A percentile compares a stretch with the other conserved stretches of the same genome.
These are phyloP conservation scores for Anthoptus insignis DNA, from an alignment of 2,888 invertebrate genomes.

Conservation along the genomic window DNA sequence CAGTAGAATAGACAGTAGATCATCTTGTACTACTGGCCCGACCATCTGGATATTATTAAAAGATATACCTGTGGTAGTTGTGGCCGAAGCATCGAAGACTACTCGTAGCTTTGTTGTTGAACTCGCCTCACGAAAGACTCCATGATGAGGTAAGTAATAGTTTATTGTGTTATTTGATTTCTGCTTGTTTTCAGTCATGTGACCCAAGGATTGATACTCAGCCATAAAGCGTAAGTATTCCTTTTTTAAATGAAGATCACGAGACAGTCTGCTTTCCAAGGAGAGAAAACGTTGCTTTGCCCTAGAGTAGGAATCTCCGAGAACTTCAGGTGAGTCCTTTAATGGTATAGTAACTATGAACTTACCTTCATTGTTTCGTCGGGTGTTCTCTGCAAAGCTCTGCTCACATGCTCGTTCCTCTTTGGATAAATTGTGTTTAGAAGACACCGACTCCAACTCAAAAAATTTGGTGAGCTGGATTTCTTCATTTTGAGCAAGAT, in stretches of 20 bases:
- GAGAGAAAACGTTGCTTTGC: constrained; percentile 1
- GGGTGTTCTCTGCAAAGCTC: too few species aligned
- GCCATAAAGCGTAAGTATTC: background rate
- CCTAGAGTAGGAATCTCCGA: too few species aligned
- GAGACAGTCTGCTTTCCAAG: constrained; percentile 8
- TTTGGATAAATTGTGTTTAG: too few species aligned
- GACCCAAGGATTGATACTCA: constrained; percentile 10
- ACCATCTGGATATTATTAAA: constrained; percentile 17
- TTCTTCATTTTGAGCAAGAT: too few species aligned
- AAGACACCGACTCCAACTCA: too few species aligned
- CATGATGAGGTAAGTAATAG: constrained; percentile 20
- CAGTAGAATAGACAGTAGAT: background rate
- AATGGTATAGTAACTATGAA: too few species aligned
- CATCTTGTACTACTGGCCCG: constrained; percentile 4
- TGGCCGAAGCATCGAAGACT: constrained; percentile 13
- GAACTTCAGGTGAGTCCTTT: too few species aligned
- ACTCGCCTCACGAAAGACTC: constrained; percentile 3
- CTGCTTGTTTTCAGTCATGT: constrained; percentile 1
- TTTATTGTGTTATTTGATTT: background rate
- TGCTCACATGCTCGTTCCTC: too few species aligned
- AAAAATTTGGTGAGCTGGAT: too few species aligned
- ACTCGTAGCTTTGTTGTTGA: constrained; percentile 15
- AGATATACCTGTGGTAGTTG: constrained; percentile 2
- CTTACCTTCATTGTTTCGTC: too few species aligned
- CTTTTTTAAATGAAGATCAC: constrained; percentile 14